A percentile compares a stretch with the other conserved stretches of the same genome.
These are phyloP conservation scores for Channa striata DNA, from an alignment of 2,797 vertebrate species.

Conservation along the genomic window DNA sequence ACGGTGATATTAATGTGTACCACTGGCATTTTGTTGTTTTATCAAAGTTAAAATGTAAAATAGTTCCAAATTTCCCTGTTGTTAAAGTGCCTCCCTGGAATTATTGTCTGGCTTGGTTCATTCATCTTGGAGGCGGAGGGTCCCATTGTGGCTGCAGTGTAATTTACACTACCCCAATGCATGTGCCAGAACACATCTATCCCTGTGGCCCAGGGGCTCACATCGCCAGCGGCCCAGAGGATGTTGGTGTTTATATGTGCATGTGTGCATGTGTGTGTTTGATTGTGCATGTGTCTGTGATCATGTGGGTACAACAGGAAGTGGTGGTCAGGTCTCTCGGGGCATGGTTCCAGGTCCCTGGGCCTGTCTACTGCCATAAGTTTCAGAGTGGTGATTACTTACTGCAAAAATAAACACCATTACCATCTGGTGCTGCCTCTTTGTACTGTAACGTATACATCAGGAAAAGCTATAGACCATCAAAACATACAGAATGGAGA, in stretches of 20 bases:
- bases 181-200: constrained; percentile 73
- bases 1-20: background rate
- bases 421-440: constrained; percentile 80
- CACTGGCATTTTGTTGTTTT: constrained; percentile 28
- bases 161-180: constrained; percentile 71
- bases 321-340: constrained; percentile 71
- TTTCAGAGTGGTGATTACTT: constrained; percentile 81
- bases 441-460: constrained; percentile 78
- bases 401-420: constrained; percentile 84
- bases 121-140: constrained; percentile 70
- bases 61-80: constrained; percentile 43
- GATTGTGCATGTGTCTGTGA: constrained; percentile 47
- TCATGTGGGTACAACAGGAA: constrained; percentile 71
- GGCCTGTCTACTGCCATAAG: constrained; percentile 78
- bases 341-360: constrained; percentile 75
- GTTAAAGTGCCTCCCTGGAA: constrained; percentile 60
- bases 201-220: constrained; percentile 64
- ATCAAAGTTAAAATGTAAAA: constrained; percentile 46
- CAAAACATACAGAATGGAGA: constrained; percentile 74
- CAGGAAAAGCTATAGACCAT: constrained; percentile 83
- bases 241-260: constrained; percentile 58
- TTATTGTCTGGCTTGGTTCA: constrained; percentile 68
- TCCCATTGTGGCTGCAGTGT: constrained; percentile 69
- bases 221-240: constrained; percentile 51
- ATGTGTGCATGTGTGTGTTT: constrained; percentile 26